Percentiles rank a stretch among this genome's conserved stretches.
Conservation (phyloP, 2,888 invertebrate species). For the Tipula unca region DNA sequence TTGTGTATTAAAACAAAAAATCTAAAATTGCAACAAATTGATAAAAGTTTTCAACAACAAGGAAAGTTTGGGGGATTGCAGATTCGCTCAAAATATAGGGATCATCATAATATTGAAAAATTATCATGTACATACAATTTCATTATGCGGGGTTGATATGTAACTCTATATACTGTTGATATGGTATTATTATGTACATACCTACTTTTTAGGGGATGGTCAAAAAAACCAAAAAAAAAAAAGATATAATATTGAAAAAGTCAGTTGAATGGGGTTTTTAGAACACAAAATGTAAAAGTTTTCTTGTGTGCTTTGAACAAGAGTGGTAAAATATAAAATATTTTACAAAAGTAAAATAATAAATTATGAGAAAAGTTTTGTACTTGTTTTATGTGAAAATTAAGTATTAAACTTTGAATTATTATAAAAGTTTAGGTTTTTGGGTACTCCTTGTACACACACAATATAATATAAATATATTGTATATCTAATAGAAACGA, state of each 20-base stretch:
- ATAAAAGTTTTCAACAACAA: background rate
- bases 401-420: slow-evolving; percentile 14
- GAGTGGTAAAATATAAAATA: background rate
- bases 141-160: background rate
- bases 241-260: background rate
- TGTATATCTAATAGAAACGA: background rate
- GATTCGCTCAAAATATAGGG: background rate
- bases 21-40: background rate
- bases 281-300: background rate
- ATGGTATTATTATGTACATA: background rate
- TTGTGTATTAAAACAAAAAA: too few relatives aligned
- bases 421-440: background rate
- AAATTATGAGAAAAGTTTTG: background rate
- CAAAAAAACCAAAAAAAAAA: background rate
- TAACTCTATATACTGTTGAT: background rate
- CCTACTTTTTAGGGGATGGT: background rate
- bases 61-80: background rate
- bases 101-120: background rate
- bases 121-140: background rate
- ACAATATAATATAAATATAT: too few relatives aligned
- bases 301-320: background rate
- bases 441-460: background rate
- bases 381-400: background rate
- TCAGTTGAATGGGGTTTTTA: background rate
- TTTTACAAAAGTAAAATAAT: background rate